These are phyloP conservation scores for Papilio gigon DNA, from an alignment of 2,888 invertebrate genomes.

Conservation along the genomic window DNA sequence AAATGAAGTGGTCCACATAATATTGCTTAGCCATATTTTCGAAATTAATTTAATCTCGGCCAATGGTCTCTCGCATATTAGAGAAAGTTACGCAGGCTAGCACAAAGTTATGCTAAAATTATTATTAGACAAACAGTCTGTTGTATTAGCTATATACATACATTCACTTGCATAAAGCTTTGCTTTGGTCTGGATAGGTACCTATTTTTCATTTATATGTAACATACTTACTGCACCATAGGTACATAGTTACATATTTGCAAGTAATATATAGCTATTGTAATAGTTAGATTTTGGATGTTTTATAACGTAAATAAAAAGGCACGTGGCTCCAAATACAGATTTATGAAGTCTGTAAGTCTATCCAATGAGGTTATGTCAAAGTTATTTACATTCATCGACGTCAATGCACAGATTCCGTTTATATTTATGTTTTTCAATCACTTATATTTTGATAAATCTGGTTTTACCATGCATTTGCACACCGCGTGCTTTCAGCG, in stretches of 20 bases:
- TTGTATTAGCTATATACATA: slow-evolving; percentile 45
- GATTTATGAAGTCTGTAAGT: neutral
- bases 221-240: neutral
- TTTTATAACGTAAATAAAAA: neutral
- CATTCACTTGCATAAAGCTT: slow-evolving; percentile 36
- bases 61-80: slow-evolving; percentile 33
- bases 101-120: slow-evolving; percentile 33
- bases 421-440: neutral
- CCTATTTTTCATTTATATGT: neutral
- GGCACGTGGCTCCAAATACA: neutral
- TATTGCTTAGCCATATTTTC: slow-evolving; percentile 82
- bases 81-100: slow-evolving; percentile 12
- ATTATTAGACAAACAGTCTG: slow-evolving; percentile 46
- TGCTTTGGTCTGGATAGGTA: neutral
- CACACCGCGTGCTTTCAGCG: neutral
- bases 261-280: neutral
- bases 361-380: neutral
- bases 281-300: neutral
- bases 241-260: neutral
- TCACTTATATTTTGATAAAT: neutral
- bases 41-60: slow-evolving; percentile 75
- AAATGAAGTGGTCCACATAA: slow-evolving; percentile 83
- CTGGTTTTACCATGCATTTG: neutral
- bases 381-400: neutral
- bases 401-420: neutral